A percentile compares a stretch with the other conserved stretches of the same genome.
phyloP scores from a whole-genome alignment of 2,797 vertebrate species.

The Thripadectes ignobilis region DNA sequence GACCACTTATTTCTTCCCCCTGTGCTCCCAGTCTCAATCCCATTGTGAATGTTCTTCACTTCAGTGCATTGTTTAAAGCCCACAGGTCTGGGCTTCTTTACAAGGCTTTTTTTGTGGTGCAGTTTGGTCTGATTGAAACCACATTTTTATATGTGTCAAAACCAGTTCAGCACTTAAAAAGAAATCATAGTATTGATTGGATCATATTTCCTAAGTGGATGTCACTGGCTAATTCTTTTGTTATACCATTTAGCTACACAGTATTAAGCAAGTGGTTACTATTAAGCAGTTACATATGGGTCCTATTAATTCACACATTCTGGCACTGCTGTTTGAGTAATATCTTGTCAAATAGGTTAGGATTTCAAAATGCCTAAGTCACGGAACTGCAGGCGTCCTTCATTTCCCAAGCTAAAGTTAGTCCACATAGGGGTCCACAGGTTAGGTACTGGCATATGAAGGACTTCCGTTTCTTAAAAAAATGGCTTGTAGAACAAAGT shows the following conservation, averaged over 20 bases:
- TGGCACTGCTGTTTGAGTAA: constrained; percentile 65
- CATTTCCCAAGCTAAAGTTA: constrained; percentile 1
- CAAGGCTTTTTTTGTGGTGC: constrained; percentile 55
- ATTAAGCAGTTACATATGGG: constrained; percentile 76
- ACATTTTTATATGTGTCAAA: constrained; percentile 79
- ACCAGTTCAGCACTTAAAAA: constrained; percentile 76
- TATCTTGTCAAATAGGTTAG: constrained; percentile 71
- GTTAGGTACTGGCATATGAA: background rate
- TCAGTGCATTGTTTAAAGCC: constrained; percentile 51
- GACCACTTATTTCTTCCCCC: constrained; percentile 27
- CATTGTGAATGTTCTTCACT: constrained; percentile 29
- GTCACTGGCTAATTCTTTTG: constrained; percentile 76
- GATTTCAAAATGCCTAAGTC: constrained; percentile 47
- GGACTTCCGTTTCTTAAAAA: background rate
- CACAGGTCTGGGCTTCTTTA: constrained; percentile 62
- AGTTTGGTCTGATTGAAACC: constrained; percentile 77
- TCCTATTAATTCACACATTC: constrained; percentile 69
- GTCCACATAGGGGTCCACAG: background rate
- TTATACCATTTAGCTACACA: constrained; percentile 71
- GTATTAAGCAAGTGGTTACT: constrained; percentile 73
- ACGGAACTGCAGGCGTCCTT: constrained; percentile 29
- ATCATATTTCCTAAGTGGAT: constrained; percentile 78
- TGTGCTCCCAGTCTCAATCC: background rate
- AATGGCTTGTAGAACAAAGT: background rate
- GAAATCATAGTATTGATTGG: constrained; percentile 76